These are phyloP conservation scores for Zhengitettix transpicula DNA, from an alignment of 2,888 invertebrate genomes.

Conservation along the genomic window DNA sequence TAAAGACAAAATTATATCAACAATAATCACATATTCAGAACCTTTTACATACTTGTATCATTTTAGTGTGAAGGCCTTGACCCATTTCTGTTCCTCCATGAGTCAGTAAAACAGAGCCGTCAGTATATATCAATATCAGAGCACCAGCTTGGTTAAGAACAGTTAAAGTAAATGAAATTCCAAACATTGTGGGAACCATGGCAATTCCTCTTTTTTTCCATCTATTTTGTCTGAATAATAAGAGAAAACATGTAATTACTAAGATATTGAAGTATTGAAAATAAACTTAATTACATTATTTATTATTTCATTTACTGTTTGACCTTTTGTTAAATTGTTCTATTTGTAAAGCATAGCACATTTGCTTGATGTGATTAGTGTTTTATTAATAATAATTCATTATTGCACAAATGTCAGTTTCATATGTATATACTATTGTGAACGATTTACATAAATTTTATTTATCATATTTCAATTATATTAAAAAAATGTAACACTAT, in stretches of 20 bases:
- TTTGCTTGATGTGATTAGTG: too few relatives aligned
- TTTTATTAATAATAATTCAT: too few relatives aligned
- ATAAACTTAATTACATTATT: background rate
- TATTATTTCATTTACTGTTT: background rate
- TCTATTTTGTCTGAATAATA: conserved; percentile 43
- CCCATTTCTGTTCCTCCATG: conserved; percentile 97
- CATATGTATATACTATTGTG: too few relatives aligned
- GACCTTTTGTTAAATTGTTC: too few relatives aligned
- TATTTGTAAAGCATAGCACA: too few relatives aligned
- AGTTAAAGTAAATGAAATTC: conserved; percentile 60
- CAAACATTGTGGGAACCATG: conserved; percentile 69
- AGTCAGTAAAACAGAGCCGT: conserved; percentile 74
- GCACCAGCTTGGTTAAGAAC: conserved; percentile 78
- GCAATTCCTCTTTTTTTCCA: conserved; percentile 78
- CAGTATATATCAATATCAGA: conserved; percentile 67
- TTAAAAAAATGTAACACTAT: too few relatives aligned
- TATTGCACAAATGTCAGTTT: too few relatives aligned
- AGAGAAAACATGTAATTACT: conserved; percentile 1
- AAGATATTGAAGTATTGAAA: background rate
- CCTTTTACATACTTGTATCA: conserved; percentile 49
- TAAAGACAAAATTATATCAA: too few relatives aligned
- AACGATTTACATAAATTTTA: too few relatives aligned
- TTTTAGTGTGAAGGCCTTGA: conserved; percentile 90
- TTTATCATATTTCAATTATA: too few relatives aligned
- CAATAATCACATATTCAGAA: background rate